Conservation (phyloP, 2,113 vertebrate genomes). For the Cochlearius cochlearius region DNA sequence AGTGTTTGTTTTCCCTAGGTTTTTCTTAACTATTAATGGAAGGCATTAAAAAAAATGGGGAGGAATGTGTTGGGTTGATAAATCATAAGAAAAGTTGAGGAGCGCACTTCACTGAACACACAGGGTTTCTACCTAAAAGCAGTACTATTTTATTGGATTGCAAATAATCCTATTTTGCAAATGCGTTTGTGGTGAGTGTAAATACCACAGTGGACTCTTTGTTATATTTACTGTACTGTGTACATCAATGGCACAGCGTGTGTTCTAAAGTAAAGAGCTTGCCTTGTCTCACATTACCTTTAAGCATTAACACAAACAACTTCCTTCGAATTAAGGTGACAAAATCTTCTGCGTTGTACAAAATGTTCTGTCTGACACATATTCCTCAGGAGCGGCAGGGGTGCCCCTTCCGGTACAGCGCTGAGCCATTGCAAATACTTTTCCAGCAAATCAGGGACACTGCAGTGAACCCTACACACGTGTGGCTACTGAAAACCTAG, state of each 20-base stretch:
- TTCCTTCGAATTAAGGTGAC: background rate
- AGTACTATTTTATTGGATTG: background rate
- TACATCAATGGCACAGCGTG: background rate
- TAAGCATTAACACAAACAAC: constrained; percentile 11
- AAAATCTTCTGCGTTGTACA: background rate
- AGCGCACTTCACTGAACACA: background rate
- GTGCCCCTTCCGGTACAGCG: accelerated
- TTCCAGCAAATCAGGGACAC: background rate
- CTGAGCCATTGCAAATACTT: background rate
- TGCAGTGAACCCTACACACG: background rate
- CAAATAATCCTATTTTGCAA: constrained; percentile 29
- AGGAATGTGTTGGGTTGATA: constrained; percentile 23
- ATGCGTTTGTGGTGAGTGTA: background rate
- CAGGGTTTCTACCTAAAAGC: constrained; percentile 3
- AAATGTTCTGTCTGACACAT: background rate
- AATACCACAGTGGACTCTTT: constrained; percentile 17
- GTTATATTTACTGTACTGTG: constrained; percentile 35
- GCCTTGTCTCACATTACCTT: constrained; percentile 29
- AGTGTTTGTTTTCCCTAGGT: constrained; percentile 51
- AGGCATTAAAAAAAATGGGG: constrained; percentile 29
- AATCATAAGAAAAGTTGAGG: background rate
- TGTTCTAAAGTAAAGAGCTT: background rate
- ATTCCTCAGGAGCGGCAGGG: background rate
- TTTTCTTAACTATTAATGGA: constrained; percentile 52
- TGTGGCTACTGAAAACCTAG: background rate